Percentiles rank a stretch among this genome's conserved stretches.
These are phyloP conservation scores for Petrocephalus zakoni DNA, from an alignment of 2,113 vertebrate species.

Conservation along the genomic window DNA sequence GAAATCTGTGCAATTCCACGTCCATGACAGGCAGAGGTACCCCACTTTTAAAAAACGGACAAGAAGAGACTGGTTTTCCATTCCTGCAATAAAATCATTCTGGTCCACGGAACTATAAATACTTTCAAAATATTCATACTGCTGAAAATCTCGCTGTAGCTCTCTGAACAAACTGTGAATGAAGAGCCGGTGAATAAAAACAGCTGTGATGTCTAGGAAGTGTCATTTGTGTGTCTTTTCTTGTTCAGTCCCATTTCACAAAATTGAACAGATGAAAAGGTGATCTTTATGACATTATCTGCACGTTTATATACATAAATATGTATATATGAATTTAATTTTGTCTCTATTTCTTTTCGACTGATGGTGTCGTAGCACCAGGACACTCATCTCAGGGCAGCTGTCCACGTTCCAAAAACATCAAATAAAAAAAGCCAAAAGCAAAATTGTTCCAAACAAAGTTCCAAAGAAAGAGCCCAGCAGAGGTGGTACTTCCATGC, in stretches of 20 bases:
- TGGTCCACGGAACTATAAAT: not conserved
- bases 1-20: not conserved
- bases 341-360: not conserved
- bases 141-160: not conserved
- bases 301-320: not conserved
- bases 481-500: conserved; percentile 24
- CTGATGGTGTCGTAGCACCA: not conserved
- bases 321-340: not conserved
- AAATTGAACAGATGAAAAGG: not conserved
- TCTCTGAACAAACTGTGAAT: not conserved
- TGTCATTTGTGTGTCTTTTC: not conserved
- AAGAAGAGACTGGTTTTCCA: not conserved
- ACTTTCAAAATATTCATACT: not conserved
- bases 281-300: not conserved
- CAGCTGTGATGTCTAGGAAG: not conserved
- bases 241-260: not conserved
- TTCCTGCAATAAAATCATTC: not conserved
- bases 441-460: conserved; percentile 35
- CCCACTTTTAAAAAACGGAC: not conserved
- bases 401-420: conserved; percentile 17
- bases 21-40: not conserved
- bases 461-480: not conserved
- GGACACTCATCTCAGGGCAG: not conserved
- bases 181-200: not conserved
- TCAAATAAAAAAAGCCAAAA: not conserved